phyloP scores from a whole-genome alignment of 2,113 vertebrate species.

The Tachycineta bicolor region DNA sequence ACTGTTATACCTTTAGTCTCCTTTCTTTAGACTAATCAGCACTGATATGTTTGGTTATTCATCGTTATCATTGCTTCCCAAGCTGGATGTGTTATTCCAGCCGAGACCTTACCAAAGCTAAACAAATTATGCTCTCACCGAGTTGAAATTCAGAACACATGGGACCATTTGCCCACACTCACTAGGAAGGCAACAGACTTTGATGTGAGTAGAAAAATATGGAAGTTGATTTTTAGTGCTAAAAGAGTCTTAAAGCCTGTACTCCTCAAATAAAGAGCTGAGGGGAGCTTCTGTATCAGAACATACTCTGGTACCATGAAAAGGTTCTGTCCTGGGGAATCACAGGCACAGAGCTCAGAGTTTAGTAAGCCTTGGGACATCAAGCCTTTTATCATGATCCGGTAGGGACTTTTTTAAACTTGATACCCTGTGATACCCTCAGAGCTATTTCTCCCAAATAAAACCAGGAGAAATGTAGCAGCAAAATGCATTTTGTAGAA shows the following conservation, averaged over 20 bases:
- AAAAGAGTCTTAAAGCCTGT: not conserved
- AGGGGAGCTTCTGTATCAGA: not conserved
- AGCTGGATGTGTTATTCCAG: not conserved
- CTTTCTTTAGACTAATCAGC: not conserved
- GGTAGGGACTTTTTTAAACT: not conserved
- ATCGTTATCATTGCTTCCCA: not conserved
- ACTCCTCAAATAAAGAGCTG: not conserved
- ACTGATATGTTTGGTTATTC: not conserved
- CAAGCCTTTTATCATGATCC: not conserved
- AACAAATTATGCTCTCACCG: not conserved
- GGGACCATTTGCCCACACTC: not conserved
- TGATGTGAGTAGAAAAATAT: not conserved
- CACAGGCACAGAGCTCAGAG: not conserved
- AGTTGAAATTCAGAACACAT: not conserved
- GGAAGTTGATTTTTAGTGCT: not conserved
- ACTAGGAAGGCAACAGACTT: not conserved
- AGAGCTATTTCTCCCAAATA: not conserved
- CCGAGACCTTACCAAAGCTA: not conserved
- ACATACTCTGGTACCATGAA: not conserved
- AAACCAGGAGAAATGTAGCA: not conserved
- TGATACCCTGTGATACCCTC: not conserved
- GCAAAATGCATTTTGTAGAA: not conserved
- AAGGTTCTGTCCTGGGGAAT: not conserved
- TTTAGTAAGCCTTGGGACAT: not conserved
- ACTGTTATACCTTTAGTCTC: fast-evolving